A percentile compares a stretch with the other conserved stretches of the same genome.
These are phyloP conservation scores for Dicyrtoma fusca DNA, from an alignment of 2,888 invertebrate species.

Conservation along the genomic window DNA sequence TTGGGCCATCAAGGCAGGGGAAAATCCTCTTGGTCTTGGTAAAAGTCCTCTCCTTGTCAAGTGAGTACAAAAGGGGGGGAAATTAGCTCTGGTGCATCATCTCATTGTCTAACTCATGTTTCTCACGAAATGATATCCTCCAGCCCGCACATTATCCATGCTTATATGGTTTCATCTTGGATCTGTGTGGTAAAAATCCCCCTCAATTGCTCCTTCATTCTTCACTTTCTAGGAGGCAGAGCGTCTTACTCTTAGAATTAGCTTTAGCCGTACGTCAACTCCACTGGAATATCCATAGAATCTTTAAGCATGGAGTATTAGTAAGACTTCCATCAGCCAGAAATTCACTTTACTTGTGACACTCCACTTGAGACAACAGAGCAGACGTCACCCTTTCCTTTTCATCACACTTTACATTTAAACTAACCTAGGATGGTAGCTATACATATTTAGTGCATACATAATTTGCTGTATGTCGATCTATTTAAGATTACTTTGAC, in stretches of 20 bases:
- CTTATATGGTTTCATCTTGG: slow-evolving; percentile 24
- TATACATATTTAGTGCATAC: background rate
- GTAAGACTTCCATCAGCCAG: too few species aligned
- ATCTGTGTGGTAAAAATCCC: background rate
- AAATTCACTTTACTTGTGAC: slow-evolving; percentile 15
- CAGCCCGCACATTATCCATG: slow-evolving; percentile 33
- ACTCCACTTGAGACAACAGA: slow-evolving; percentile 34
- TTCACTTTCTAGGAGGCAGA: too few species aligned
- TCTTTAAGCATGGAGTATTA: too few species aligned
- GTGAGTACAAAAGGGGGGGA: slow-evolving; percentile 29
- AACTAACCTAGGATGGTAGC: too few species aligned
- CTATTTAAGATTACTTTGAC: too few species aligned
- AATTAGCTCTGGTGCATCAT: slow-evolving; percentile 45
- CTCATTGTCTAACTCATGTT: slow-evolving; percentile 47
- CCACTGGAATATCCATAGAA: too few species aligned
- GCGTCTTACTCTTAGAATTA: too few species aligned
- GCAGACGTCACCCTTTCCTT: slow-evolving; percentile 14
- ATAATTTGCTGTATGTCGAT: background rate
- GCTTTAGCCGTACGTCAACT: too few species aligned
- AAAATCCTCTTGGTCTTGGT: background rate
- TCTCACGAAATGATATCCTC: slow-evolving; percentile 46
- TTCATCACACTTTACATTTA: background rate
- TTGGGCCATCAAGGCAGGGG: background rate
- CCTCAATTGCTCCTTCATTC: too few species aligned
- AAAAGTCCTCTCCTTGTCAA: slow-evolving; percentile 18